Base-by-base conservation (phyloP, 2,113 vertebrate genomes). In the Oceanites oceanicus region DNA sequence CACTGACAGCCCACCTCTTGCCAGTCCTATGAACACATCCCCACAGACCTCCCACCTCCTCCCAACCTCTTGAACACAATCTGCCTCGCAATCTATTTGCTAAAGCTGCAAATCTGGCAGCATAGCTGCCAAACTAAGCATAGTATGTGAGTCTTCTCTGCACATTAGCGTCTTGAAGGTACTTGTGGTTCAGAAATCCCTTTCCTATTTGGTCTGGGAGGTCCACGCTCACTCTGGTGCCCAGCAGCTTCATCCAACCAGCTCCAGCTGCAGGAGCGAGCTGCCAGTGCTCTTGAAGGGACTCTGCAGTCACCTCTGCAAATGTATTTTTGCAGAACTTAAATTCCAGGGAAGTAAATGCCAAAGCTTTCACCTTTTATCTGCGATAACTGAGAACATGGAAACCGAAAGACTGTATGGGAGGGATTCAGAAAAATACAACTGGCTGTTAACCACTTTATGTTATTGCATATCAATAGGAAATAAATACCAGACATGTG, bases 51-150 rank as follows among this genome's bases (percentile, higher is more conserved):
- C 42, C 36, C 22, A 38, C 22, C 44, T 56, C 58, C 44, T 73
- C 16, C 45, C 65, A 59, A 34, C 19, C 45, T 61, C 66, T 45
- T 59, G 42, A 66, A 58, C 47, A 45, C 2, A 3, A 45, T 11
- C 49, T 53, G 27, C 55, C 49, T 53, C 2, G 2, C 34, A 34
- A n/a, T 44, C 38, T 9, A 9, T 49, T 56, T 53, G 34, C 36
- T 66, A 73, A 73, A 61, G 25, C 30, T 76, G 63, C 36, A 72
- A 36, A 82, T 14, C 7, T 8, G 40, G 49, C 52, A 72, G 49
- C 44, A 9, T 0, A 38, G 38, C n/a, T 55, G 40, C 50, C 2
- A 2, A 55, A 13, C 44, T 59, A 27, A 36, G 61, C 0, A 0
- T 3, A 21, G 20, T 32, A 49, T 6, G 12, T 4, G 32, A 59